Percentiles rank a stretch among this genome's conserved stretches.
These are phyloP conservation scores for Tuta absoluta DNA, from an alignment of 2,888 invertebrate species.

Conservation along the genomic window DNA sequence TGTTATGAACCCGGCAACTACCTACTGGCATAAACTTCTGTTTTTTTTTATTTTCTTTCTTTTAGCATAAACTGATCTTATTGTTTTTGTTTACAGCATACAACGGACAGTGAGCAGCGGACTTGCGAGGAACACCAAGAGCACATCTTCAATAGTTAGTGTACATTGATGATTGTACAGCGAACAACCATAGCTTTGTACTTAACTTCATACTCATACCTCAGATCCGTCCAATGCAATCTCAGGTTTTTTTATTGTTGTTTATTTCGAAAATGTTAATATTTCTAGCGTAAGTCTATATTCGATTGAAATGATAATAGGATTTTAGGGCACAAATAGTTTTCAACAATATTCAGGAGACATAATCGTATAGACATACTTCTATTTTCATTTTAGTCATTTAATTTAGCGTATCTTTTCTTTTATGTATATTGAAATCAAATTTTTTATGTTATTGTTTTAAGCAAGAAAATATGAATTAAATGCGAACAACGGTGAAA, in stretches of 20 bases:
- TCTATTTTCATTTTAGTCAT: constrained; percentile 80
- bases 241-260: constrained; percentile 18
- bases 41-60: not conserved
- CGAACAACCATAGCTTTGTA: constrained; percentile 38
- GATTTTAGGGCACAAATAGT: constrained; percentile 61
- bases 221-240: constrained; percentile 39
- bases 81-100: constrained; percentile 52
- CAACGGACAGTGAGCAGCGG: constrained; percentile 50
- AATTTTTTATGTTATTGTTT: constrained; percentile 22
- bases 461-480: constrained; percentile 21
- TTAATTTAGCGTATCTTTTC: constrained; percentile 30
- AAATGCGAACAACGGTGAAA: not conserved
- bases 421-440: constrained; percentile 38
- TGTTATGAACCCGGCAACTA: no score
- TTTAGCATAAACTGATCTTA: not conserved
- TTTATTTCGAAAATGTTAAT: constrained; percentile 16
- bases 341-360: constrained; percentile 23
- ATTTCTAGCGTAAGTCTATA: constrained; percentile 14
- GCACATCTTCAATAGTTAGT: constrained; percentile 42
- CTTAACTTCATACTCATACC: constrained; percentile 50
- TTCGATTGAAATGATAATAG: constrained; percentile 78
- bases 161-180: constrained; percentile 49
- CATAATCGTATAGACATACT: constrained; percentile 47
- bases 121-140: constrained; percentile 29
- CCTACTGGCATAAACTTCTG: no score